Percentiles rank a stretch among this genome's conserved stretches.
Evolutionary conservation across 2,797 vertebrate genomes (phyloP).

Genomic region (Tympanoctomys barrerae): DNA sequence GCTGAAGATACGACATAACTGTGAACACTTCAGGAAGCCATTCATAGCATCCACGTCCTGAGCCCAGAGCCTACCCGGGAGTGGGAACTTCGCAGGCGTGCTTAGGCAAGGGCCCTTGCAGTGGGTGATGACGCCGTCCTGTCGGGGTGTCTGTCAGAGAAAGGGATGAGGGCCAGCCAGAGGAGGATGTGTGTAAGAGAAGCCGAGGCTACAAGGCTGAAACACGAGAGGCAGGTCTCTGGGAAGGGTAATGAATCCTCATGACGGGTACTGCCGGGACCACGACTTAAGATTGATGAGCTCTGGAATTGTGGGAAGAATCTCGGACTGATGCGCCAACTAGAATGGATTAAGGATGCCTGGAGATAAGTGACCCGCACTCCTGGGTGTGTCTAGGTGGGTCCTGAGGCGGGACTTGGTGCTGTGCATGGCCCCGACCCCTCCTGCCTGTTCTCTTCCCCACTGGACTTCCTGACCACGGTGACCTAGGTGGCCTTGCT

Average conservation of each 20-base stretch:
- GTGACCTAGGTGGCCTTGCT: not conserved
- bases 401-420: not conserved
- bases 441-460: not conserved
- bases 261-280: accelerated
- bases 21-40: accelerated
- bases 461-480: not conserved
- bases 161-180: not conserved
- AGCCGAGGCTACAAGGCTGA: not conserved
- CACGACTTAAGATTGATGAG: not conserved
- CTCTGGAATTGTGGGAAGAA: not conserved
- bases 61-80: accelerated
- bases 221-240: too few species aligned
- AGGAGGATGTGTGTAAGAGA: accelerated
- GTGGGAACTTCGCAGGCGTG: not conserved
- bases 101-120: not conserved
- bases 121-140: accelerated
- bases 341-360: not conserved
- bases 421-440: accelerated
- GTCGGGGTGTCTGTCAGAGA: not conserved
- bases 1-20: not conserved
- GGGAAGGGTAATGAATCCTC: not conserved
- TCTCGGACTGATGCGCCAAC: not conserved
- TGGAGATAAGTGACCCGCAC: too few species aligned
- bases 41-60: accelerated
- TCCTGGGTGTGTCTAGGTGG: not conserved